Evolutionary conservation across 2,888 invertebrate genomes (phyloP).

Genomic region (Lacanobia oleracea): DNA sequence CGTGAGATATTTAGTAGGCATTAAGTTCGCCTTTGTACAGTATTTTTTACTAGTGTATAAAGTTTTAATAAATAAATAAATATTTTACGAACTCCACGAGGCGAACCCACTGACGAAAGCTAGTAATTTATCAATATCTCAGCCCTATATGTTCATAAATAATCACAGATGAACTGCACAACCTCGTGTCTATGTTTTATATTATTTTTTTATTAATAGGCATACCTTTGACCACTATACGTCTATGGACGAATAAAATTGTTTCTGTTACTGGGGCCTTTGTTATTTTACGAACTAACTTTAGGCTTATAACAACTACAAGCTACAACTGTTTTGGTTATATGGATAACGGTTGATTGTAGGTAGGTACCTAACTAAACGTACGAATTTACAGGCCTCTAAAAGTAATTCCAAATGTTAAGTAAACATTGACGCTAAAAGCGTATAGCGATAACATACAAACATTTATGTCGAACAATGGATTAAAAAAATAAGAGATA

Average conservation of each 20-base stretch:
- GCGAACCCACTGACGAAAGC: not conserved
- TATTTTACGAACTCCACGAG: not conserved
- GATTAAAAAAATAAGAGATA: constrained; percentile 14
- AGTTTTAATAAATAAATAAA: no score
- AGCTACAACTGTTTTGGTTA: constrained; percentile 1
- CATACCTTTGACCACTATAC: no score
- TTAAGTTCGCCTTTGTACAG: no score
- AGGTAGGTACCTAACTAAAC: not conserved
- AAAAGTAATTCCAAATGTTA: constrained; percentile 24
- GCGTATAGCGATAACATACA: not conserved
- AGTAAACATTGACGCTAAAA: constrained; percentile 20
- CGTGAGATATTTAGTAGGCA: no score
- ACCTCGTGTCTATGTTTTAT: not conserved
- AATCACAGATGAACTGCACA: not conserved
- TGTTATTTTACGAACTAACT: not conserved
- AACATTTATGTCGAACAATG: constrained; percentile 21
- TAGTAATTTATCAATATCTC: not conserved
- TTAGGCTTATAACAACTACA: not conserved
- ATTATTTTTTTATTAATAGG: no score
- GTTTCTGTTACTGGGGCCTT: not conserved
- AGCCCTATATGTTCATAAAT: not conserved
- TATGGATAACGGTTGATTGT: not conserved
- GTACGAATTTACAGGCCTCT: constrained; percentile 8
- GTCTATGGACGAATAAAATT: not conserved
- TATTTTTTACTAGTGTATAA: no score